Percentiles rank a stretch among this genome's conserved stretches.
Evolutionary conservation across 2,888 invertebrate species (phyloP).

Genomic region (Onchidella celtica): DNA sequence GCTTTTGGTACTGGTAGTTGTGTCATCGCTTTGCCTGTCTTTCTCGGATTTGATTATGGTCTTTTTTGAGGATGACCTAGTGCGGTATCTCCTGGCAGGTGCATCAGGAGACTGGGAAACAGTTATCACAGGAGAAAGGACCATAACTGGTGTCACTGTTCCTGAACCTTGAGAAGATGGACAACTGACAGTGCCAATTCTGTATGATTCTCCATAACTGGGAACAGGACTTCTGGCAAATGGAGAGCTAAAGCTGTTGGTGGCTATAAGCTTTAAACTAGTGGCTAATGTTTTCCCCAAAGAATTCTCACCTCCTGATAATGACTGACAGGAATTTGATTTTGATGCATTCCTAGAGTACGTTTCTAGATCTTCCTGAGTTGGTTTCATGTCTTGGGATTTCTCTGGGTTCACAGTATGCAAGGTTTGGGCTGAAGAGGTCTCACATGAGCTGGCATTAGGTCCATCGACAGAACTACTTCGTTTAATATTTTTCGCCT

Average conservation of each 20-base stretch:
- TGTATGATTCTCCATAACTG: constrained; percentile 4
- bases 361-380: background rate
- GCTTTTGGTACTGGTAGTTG: background rate
- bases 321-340: constrained; percentile 34
- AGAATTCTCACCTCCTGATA: constrained; percentile 30
- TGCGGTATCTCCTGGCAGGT: constrained; percentile 3
- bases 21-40: background rate
- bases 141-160: constrained; percentile 28
- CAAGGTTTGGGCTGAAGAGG: too few species aligned
- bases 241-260: constrained; percentile 32
- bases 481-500: background rate
- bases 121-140: constrained; percentile 23
- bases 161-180: constrained; percentile 19
- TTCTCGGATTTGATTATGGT: background rate
- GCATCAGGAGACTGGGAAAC: background rate
- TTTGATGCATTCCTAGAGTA: constrained; percentile 20
- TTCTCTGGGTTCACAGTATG: too few species aligned
- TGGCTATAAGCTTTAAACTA: constrained; percentile 44
- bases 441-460: background rate
- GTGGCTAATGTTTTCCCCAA: constrained; percentile 45
- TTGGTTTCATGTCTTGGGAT: background rate
- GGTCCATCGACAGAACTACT: background rate
- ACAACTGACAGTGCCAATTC: background rate
- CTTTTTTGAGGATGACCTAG: constrained; percentile 17
- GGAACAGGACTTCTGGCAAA: constrained; percentile 2